phyloP scores from a whole-genome alignment of 2,888 invertebrate species.

The Helobdella robusta region DNA sequence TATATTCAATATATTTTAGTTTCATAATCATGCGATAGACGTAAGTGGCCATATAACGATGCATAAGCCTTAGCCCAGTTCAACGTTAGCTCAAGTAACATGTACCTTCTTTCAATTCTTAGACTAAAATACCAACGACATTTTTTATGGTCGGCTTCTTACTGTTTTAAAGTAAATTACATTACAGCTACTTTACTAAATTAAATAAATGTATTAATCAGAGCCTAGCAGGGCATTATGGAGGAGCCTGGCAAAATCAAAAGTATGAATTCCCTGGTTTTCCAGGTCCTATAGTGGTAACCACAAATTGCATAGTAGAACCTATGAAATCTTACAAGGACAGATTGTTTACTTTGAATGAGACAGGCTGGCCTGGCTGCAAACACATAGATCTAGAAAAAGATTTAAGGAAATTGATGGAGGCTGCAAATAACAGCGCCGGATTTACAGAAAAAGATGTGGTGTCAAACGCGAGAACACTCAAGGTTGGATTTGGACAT shows the following conservation, averaged over 20 bases:
- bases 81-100: no score
- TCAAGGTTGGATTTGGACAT: constrained; percentile 36
- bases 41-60: no score
- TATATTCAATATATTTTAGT: no score
- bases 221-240: constrained; percentile 38
- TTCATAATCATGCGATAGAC: no score
- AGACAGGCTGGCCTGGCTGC: constrained; percentile 35
- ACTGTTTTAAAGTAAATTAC: no score
- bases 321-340: constrained; percentile 37
- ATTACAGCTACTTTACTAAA: no score
- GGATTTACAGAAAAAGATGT: constrained; percentile 22
- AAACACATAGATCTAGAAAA: constrained; percentile 26
- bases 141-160: no score
- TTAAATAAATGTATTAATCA: no score
- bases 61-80: no score
- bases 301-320: constrained; percentile 40
- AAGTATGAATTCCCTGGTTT: constrained; percentile 38
- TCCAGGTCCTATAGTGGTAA: constrained; percentile 38
- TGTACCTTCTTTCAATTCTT: no score
- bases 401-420: constrained; percentile 17
- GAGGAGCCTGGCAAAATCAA: constrained; percentile 39
- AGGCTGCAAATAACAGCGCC: constrained; percentile 13
- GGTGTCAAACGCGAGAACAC: constrained; percentile 5
- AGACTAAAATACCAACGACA: no score
- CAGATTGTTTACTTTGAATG: constrained; percentile 38